Evolutionary conservation across 2,888 invertebrate species (phyloP).

Genomic region (Pterostichus niger): DNA sequence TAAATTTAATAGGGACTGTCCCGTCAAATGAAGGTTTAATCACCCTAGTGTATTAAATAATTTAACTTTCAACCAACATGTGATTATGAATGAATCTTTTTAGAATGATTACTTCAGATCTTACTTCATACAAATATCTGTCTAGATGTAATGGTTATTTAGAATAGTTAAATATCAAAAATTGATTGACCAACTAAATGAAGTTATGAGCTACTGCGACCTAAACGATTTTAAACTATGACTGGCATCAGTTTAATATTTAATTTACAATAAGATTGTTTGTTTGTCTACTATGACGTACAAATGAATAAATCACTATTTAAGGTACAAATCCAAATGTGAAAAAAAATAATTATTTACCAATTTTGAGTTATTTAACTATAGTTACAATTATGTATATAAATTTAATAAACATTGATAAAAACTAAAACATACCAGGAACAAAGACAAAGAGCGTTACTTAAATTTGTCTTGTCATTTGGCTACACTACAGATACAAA

Average conservation of each 20-base stretch:
- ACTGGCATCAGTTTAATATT: conserved; percentile 2
- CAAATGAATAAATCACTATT: not conserved
- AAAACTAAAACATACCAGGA: too few relatives aligned
- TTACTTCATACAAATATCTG: not conserved
- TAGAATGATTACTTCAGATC: too few relatives aligned
- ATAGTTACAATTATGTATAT: too few relatives aligned
- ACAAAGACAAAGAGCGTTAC: too few relatives aligned
- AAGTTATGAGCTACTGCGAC: not conserved
- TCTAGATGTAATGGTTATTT: not conserved
- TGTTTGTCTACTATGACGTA: not conserved
- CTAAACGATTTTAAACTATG: conserved; percentile 2
- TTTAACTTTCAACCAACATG: too few relatives aligned
- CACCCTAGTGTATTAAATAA: too few relatives aligned
- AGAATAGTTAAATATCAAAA: not conserved
- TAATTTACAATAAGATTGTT: conserved; percentile 1
- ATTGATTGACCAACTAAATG: conserved; percentile 4
- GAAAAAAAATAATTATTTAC: too few relatives aligned
- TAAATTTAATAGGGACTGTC: too few relatives aligned
- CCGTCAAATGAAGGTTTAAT: too few relatives aligned
- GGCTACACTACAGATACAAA: conserved; percentile 3
- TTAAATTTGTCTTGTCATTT: conserved; percentile 24
- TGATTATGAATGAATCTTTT: too few relatives aligned
- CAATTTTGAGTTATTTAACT: too few relatives aligned
- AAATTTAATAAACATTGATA: too few relatives aligned
- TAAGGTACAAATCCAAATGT: not conserved